phyloP scores from a whole-genome alignment of 2,797 vertebrate species.

The Typhlichthys subterraneus region DNA sequence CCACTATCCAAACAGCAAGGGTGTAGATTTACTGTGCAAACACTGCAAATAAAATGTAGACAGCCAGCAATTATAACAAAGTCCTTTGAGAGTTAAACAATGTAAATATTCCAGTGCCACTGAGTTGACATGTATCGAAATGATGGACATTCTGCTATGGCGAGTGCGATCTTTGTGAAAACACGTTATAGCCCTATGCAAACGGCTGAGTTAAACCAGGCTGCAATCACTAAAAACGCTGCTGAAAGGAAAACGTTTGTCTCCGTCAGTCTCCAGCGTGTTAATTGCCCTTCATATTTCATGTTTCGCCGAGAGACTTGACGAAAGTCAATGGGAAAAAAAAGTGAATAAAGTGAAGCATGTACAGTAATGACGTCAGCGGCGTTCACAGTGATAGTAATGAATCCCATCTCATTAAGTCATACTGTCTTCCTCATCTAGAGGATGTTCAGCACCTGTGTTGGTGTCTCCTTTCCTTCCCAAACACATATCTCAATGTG shows the following conservation, averaged over 20 bases:
- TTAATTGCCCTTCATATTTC: too few relatives aligned
- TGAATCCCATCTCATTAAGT: too few relatives aligned
- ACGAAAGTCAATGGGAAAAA: too few relatives aligned
- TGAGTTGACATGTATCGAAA: constrained; percentile 7
- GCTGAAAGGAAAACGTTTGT: neutral
- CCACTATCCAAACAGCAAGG: constrained; percentile 46
- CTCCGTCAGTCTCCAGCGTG: too few relatives aligned
- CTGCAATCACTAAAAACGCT: neutral
- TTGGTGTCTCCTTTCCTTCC: neutral
- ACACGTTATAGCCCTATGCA: constrained; percentile 7
- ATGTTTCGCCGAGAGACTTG: too few relatives aligned
- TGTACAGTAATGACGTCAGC: too few relatives aligned
- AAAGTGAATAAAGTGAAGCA: too few relatives aligned
- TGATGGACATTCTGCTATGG: constrained; percentile 7
- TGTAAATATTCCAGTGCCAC: constrained; percentile 39
- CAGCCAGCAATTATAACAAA: neutral
- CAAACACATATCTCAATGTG: constrained; percentile 1
- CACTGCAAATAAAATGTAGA: constrained; percentile 36
- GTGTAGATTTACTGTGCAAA: constrained; percentile 38
- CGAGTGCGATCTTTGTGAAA: constrained; percentile 14
- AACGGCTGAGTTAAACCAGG: neutral
- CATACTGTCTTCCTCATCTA: neutral
- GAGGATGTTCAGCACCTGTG: neutral
- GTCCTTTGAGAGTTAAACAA: constrained; percentile 3
- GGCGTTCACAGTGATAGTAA: too few relatives aligned